Percentiles rank a stretch among this genome's conserved stretches.
Evolutionary conservation across 2,113 vertebrate genomes (phyloP).

Genomic region (Regulus satrapa): DNA sequence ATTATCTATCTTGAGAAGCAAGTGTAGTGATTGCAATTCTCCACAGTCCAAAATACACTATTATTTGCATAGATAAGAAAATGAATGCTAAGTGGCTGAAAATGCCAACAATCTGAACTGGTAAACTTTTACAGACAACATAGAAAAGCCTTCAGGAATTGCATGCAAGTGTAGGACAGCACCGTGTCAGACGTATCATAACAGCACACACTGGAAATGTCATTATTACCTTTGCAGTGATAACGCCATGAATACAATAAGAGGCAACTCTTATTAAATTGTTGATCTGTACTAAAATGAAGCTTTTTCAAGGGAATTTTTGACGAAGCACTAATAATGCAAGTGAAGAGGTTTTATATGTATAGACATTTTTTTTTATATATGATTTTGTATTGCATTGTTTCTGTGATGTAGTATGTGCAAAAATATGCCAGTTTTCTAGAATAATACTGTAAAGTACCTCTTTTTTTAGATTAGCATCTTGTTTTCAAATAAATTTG

Average conservation of each 20-base stretch:
- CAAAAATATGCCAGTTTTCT: neutral
- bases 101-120: neutral
- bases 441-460: neutral
- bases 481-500: neutral
- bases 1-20: neutral
- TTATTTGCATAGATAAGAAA: neutral
- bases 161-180: neutral
- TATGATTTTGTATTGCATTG: neutral
- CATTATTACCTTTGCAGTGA: neutral
- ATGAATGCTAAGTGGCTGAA: neutral
- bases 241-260: neutral
- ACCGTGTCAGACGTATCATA: fast-evolving
- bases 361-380: neutral
- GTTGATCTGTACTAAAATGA: neutral
- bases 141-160: neutral
- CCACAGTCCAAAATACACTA: neutral
- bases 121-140: neutral
- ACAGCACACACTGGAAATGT: neutral
- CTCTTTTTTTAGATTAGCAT: neutral
- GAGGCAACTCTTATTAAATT: neutral
- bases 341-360: neutral
- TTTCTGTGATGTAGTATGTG: neutral
- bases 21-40: neutral
- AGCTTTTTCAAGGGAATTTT: neutral
- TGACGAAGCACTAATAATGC: neutral